phyloP scores from a whole-genome alignment of 2,113 vertebrate species.

The Notiomystis cincta region DNA sequence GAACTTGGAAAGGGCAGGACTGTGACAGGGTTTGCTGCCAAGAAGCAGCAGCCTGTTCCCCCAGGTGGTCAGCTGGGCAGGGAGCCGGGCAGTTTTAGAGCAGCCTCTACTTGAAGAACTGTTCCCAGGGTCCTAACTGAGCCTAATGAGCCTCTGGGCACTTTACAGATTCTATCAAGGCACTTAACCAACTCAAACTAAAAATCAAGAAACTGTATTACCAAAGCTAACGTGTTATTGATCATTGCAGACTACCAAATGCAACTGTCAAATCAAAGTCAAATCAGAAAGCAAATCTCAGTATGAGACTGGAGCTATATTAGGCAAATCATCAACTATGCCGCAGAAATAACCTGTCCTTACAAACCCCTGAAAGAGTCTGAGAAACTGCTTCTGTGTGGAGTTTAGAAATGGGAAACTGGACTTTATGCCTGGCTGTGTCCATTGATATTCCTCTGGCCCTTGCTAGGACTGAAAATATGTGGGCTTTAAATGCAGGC shows the following conservation, averaged over 20 bases:
- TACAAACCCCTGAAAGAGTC: not conserved
- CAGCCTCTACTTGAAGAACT: not conserved
- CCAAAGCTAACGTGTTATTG: conserved; percentile 22
- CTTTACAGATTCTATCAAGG: not conserved
- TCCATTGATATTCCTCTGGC: not conserved
- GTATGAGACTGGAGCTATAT: conserved; percentile 1
- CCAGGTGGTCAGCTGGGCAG: fast-evolving
- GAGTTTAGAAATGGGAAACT: not conserved
- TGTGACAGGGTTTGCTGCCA: not conserved
- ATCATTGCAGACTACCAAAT: conserved; percentile 1
- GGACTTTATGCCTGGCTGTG: not conserved
- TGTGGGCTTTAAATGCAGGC: not conserved
- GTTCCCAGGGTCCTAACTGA: fast-evolving
- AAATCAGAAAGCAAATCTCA: conserved; percentile 17
- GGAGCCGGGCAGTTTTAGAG: not conserved
- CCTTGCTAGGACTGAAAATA: not conserved
- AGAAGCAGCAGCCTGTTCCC: not conserved
- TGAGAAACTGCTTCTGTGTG: not conserved
- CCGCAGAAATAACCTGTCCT: conserved; percentile 23
- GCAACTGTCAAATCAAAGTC: conserved; percentile 35
- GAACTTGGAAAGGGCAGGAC: not conserved
- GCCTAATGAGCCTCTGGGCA: not conserved
- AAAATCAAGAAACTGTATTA: conserved; percentile 40
- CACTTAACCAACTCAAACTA: conserved; percentile 14
- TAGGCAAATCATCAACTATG: conserved; percentile 24